Percentiles rank a stretch among this genome's conserved stretches.
Evolutionary conservation across 2,888 invertebrate species (phyloP).

Genomic region (Pachycephus smyrnensis): DNA sequence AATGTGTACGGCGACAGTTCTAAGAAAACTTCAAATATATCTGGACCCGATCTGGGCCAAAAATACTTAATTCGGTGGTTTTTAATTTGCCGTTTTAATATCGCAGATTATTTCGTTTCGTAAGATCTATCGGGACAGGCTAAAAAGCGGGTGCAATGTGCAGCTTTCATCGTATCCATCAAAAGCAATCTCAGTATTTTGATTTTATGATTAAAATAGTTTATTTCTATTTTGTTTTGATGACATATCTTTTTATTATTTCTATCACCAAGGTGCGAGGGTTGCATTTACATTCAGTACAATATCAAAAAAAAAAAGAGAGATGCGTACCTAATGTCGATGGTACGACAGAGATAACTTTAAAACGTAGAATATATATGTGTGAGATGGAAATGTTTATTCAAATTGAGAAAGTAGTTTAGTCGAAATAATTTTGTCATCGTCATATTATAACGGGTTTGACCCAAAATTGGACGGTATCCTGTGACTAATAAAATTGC

Average conservation of each 20-base stretch:
- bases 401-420: conserved; percentile 28
- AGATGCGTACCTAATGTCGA: background rate
- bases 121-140: background rate
- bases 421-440: conserved; percentile 5
- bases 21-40: conserved; percentile 8
- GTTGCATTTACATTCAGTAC: conserved; percentile 12
- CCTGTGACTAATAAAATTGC: conserved; percentile 5
- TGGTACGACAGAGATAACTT: background rate
- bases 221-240: conserved; percentile 3
- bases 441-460: background rate
- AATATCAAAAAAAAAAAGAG: background rate
- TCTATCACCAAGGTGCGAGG: conserved; percentile 12
- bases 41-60: conserved; percentile 1
- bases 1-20: conserved; percentile 3
- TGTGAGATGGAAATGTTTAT: conserved; percentile 24
- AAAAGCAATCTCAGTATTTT: conserved; percentile 13
- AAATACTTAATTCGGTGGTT: conserved; percentile 10
- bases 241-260: background rate
- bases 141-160: background rate
- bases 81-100: conserved; percentile 5
- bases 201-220: conserved; percentile 3
- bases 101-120: background rate
- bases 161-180: conserved; percentile 2
- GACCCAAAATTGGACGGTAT: conserved; percentile 1
- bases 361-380: conserved; percentile 23